Percentiles rank a stretch among this genome's conserved stretches.
Conservation (phyloP, 2,888 invertebrate genomes). For the Atrina japonica region DNA sequence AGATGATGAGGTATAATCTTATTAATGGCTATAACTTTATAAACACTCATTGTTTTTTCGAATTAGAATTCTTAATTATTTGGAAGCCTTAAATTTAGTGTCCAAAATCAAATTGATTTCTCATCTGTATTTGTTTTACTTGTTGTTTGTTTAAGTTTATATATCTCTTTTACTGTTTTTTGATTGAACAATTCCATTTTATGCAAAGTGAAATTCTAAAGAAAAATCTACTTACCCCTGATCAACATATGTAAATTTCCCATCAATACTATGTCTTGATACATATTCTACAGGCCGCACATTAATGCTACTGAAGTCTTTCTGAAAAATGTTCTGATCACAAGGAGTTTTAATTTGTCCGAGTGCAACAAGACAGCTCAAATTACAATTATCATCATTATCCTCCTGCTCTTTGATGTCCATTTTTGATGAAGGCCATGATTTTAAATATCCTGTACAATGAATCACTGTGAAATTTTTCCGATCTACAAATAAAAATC, state of each 20-base stretch:
- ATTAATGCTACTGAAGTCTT: constrained; percentile 64
- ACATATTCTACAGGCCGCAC: constrained; percentile 84
- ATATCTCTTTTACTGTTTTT: no score
- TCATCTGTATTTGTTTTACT: no score
- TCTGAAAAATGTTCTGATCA: constrained; percentile 22
- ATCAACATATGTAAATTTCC: constrained; percentile 95
- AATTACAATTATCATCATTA: constrained; percentile 85
- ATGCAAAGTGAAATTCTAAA: no score
- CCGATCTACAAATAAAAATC: constrained; percentile 84
- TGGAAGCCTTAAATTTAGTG: no score
- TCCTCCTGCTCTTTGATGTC: constrained; percentile 86
- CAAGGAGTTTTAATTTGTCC: constrained; percentile 84
- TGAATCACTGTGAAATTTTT: constrained; percentile 92
- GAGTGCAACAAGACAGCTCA: constrained; percentile 94
- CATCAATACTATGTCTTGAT: constrained; percentile 93
- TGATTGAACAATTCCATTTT: no score
- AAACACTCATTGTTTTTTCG: no score
- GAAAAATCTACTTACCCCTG: constrained; percentile 93
- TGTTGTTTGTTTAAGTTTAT: no score
- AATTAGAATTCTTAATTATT: no score
- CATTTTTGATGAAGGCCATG: constrained; percentile 92
- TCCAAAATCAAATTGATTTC: no score
- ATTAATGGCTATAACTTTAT: no score
- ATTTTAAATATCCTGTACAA: constrained; percentile 95
- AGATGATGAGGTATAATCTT: no score